A percentile compares a stretch with the other conserved stretches of the same genome.
These are phyloP conservation scores for Varanus komodoensis DNA, from an alignment of 2,113 vertebrate genomes.

Conservation along the genomic window DNA sequence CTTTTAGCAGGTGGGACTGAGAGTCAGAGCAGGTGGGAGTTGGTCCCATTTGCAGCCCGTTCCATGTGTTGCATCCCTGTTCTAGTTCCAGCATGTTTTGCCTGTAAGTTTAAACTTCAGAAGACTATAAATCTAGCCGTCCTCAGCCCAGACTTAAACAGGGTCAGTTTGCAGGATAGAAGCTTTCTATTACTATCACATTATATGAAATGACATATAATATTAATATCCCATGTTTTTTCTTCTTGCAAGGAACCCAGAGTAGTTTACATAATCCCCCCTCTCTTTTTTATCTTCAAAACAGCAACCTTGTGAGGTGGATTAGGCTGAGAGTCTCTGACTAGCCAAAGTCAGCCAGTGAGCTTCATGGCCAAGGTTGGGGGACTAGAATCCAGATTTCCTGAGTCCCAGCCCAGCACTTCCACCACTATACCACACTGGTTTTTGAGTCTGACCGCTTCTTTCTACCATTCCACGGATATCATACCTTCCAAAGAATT, in stretches of 20 bases:
- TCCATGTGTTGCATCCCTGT: neutral
- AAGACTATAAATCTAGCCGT: neutral
- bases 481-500: neutral
- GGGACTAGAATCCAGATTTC: no score
- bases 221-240: no score
- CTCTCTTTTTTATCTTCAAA: no score
- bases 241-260: no score
- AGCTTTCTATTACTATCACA: neutral
- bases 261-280: no score
- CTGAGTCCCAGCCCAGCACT: no score
- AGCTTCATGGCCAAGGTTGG: no score
- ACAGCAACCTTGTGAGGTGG: no score
- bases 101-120: neutral
- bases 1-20: neutral
- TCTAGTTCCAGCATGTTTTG: neutral
- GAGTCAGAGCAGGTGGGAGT: neutral
- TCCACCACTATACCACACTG: no score
- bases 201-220: no score
- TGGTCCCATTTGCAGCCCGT: neutral
- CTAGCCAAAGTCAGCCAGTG: no score
- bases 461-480: neutral
- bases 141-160: neutral
- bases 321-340: no score
- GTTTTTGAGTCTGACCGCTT: neutral
- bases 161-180: neutral